Conservation (phyloP, 2,113 vertebrate genomes). For the Bothrops jararaca region DNA sequence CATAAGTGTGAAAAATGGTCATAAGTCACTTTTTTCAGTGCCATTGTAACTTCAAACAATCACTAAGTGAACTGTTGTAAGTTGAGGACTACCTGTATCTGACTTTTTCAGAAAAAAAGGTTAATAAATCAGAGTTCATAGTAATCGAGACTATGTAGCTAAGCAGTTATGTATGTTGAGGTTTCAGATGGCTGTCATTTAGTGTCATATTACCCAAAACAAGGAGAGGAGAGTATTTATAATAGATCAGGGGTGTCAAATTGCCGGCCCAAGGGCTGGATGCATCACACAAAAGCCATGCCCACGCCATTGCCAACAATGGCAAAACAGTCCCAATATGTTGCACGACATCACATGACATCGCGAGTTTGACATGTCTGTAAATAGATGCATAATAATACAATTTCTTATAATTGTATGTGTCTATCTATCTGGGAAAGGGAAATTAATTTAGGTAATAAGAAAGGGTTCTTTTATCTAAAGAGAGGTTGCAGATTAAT, state of each 20-base stretch:
- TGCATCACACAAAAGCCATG: too few relatives aligned
- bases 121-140: background rate
- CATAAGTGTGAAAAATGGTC: too few relatives aligned
- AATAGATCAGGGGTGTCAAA: too few relatives aligned
- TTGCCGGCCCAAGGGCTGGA: too few relatives aligned
- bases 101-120: background rate
- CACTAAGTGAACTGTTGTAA: background rate
- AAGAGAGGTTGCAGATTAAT: background rate
- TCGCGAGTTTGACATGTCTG: too few relatives aligned
- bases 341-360: too few relatives aligned
- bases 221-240: background rate
- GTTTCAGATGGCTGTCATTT: background rate
- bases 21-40: background rate
- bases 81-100: background rate
- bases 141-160: background rate
- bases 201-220: background rate
- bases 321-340: too few relatives aligned
- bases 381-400: too few relatives aligned
- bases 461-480: background rate
- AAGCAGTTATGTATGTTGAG: background rate
- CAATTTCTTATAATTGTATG: too few relatives aligned
- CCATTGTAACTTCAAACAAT: background rate
- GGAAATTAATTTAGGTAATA: background rate
- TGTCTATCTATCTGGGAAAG: background rate
- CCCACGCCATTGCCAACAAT: too few relatives aligned